phyloP scores from a whole-genome alignment of 2,888 invertebrate species.

The Cremastinae sp. region DNA sequence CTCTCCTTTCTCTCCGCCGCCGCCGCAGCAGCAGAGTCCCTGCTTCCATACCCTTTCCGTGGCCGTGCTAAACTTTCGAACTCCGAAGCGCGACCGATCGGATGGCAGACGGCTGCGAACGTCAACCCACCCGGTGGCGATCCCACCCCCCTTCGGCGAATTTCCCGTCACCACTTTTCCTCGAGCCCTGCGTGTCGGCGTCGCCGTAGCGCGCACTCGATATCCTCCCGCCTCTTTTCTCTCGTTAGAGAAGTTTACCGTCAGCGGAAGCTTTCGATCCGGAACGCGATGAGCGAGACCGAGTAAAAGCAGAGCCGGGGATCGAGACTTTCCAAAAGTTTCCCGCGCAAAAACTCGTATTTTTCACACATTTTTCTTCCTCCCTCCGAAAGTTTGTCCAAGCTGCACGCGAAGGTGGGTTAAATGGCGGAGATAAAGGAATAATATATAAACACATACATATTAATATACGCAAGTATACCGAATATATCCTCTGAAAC shows the following conservation, averaged over 20 bases:
- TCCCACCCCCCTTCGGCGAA: conserved; percentile 21
- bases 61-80: conserved; percentile 48
- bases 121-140: conserved; percentile 27
- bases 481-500: too few species aligned
- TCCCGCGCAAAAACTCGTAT: conserved; percentile 73
- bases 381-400: conserved; percentile 29
- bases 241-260: neutral
- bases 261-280: conserved; percentile 43
- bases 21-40: too few species aligned
- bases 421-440: neutral
- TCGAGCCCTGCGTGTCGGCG: neutral
- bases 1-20: neutral
- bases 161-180: conserved; percentile 12
- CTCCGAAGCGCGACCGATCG: conserved; percentile 46
- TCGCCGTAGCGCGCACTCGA: conserved; percentile 2
- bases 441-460: too few species aligned
- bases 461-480: too few species aligned
- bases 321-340: conserved; percentile 64
- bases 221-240: neutral
- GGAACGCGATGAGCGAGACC: neutral
- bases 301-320: too few species aligned
- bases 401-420: neutral
- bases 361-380: conserved; percentile 72
- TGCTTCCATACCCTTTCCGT: conserved; percentile 7
- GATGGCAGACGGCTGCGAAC: conserved; percentile 24